Evolutionary conservation across 2,113 vertebrate genomes (phyloP).

Genomic region (Ifrita kowaldi): DNA sequence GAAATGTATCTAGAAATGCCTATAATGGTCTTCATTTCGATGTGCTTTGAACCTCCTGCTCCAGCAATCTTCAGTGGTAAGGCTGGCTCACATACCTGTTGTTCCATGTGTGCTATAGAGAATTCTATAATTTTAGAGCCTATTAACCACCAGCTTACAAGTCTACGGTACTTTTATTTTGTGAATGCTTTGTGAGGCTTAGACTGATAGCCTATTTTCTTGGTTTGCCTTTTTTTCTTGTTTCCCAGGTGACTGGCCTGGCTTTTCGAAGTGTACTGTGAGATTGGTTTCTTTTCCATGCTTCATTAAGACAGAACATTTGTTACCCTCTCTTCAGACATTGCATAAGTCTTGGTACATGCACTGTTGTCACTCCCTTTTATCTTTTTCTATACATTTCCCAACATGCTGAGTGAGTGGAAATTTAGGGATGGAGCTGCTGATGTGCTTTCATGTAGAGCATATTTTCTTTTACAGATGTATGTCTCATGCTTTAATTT

Average conservation of each 20-base stretch:
- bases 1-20: neutral
- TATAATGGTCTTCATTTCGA: neutral
- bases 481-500: conserved; percentile 23
- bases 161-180: neutral
- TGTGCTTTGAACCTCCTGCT: neutral
- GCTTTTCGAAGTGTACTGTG: conserved; percentile 9
- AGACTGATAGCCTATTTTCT: conserved; percentile 6
- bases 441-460: conserved; percentile 37
- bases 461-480: conserved; percentile 26
- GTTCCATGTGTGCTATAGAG: neutral
- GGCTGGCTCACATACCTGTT: neutral
- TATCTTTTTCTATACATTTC: conserved; percentile 26
- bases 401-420: neutral
- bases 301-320: conserved; percentile 29
- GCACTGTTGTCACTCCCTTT: neutral
- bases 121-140: neutral
- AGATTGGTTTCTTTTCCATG: neutral
- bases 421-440: conserved; percentile 19
- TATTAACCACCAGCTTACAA: neutral
- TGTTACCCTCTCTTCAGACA: conserved; percentile 18
- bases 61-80: neutral
- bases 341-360: neutral
- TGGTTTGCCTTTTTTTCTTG: neutral
- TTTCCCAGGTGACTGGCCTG: conserved; percentile 45
- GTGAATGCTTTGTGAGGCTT: neutral